Evolutionary conservation across 2,888 invertebrate genomes (phyloP).

Genomic region (Tinea pellionella): DNA sequence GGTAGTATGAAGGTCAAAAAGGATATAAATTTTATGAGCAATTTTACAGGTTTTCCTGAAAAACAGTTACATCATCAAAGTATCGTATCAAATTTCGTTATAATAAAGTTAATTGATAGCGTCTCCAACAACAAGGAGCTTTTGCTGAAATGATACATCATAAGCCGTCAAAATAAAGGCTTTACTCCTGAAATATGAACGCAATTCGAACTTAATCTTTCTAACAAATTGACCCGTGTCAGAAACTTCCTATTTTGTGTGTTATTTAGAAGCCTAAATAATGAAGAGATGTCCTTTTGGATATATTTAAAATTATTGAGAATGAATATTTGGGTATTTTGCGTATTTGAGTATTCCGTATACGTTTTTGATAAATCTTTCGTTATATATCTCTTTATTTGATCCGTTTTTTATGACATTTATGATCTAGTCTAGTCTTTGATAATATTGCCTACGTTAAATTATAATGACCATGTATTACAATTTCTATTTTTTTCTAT

Average conservation of each 20-base stretch:
- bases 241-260: background rate
- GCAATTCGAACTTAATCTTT: background rate
- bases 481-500: too few species aligned
- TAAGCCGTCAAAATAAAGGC: constrained; percentile 43
- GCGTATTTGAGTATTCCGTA: too few species aligned
- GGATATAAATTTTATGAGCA: background rate
- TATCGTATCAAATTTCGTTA: background rate
- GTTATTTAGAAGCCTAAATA: too few species aligned
- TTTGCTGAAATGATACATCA: constrained; percentile 54
- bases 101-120: constrained; percentile 1
- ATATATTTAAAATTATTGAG: too few species aligned
- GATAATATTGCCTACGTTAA: too few species aligned
- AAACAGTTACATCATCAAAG: background rate
- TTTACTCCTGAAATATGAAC: background rate
- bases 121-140: background rate
- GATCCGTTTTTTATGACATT: too few species aligned
- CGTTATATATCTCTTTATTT: too few species aligned
- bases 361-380: too few species aligned
- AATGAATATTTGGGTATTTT: too few species aligned
- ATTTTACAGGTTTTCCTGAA: background rate
- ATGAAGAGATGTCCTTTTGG: too few species aligned
- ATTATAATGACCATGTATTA: too few species aligned
- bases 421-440: too few species aligned
- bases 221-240: background rate
- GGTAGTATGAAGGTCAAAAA: background rate